Conservation (phyloP, 2,888 invertebrate genomes). For the Callyntrura guangdongensis region DNA sequence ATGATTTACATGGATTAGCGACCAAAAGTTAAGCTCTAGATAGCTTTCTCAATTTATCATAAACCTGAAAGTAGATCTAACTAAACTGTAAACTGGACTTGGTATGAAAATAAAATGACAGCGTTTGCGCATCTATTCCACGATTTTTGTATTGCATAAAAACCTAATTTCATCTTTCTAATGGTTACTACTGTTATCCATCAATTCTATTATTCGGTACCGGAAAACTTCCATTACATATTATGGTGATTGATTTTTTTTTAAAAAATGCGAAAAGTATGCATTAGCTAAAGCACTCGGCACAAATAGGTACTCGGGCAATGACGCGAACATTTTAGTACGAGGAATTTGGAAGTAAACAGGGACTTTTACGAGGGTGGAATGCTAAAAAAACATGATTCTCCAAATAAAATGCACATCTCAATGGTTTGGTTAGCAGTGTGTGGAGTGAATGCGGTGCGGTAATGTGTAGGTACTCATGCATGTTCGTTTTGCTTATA, state of each 20-base stretch:
- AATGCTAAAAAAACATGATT: background rate
- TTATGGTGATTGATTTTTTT: no score
- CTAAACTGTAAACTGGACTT: no score
- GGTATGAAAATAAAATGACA: no score
- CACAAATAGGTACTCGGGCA: background rate
- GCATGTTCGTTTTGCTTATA: slow-evolving; percentile 53
- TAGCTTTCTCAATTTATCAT: background rate
- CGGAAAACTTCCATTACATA: no score
- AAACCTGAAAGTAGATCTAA: background rate
- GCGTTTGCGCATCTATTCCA: background rate
- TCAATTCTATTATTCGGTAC: no score
- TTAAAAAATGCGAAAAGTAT: no score
- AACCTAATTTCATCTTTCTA: background rate
- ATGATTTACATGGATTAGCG: no score
- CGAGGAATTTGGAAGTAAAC: slow-evolving; percentile 1
- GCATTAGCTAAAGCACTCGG: background rate
- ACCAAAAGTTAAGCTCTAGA: no score
- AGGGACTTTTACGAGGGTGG: slow-evolving; percentile 7
- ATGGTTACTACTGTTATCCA: no score
- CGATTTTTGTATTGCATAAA: background rate
- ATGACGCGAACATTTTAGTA: background rate
- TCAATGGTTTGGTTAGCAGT: background rate
- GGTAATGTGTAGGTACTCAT: slow-evolving; percentile 52
- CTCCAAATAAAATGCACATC: slow-evolving; percentile 14
- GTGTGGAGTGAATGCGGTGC: background rate